Evolutionary conservation across 1,140 invertebrate genomes (phyloP), one percentile per base, ranked within the genome.

Genomic region (Caerostris extrusa): DNA sequence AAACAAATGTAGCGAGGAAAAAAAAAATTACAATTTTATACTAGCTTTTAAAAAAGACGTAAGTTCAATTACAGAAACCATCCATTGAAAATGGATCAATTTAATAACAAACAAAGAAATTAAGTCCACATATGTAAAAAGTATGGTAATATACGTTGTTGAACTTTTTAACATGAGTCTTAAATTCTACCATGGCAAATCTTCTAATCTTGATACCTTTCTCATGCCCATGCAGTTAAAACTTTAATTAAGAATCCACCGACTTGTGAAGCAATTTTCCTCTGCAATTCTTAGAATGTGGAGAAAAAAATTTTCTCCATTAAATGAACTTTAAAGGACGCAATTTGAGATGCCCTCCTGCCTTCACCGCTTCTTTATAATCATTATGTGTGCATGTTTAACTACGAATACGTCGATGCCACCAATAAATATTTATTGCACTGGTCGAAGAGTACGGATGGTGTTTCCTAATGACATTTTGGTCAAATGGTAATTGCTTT

Each of bases 391-490:
- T 34, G 19, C 34, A 53, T 77, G 71, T 50, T 77, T 77, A 10
- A 53, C 71, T 77, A 3, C 4, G 10, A 12, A 34, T 5, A 4
- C 5, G 8, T 10, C 5, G 61, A 10, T 12, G 61, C 8, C 12
- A 64, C 34, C 71, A 10, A 77, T 77, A 77, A 77, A 77, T 77
- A 77, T 77, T 77, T 77, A 77, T 77, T 77, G 71, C 71, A 53
- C 10, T 53, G 34, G 34, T 77, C 50, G 10, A 2, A 77, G 19
- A 34, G 34, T 7, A 12, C 71, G 53, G 8, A 77, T 77, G 10
- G 71, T 10, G 19, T 12, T 34, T 77, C 7, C 34, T 77, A 77
- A 77, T 77, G 71, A 77, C 71, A 10, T 77, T 77, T 77, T 77
- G 71, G 53, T 34, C 53, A 8, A 34, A 77, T 77, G 34, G 71